Base-by-base conservation (phyloP, 2,888 invertebrate species). In the Crioceris asparagi region DNA sequence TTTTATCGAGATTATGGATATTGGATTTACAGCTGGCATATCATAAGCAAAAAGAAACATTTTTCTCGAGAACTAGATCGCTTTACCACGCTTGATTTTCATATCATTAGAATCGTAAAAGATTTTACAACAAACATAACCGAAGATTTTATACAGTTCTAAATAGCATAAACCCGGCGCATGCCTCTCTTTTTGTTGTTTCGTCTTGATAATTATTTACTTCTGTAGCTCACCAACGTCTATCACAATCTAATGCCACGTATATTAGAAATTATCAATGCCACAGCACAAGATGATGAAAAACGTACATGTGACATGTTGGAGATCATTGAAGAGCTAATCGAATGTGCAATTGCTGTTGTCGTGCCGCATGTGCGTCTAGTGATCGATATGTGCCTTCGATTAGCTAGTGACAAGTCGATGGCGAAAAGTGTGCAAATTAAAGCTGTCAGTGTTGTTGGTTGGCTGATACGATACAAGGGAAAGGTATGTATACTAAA, bases 331-430 rank as follows among this genome's bases (percentile, higher is more conserved):
- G 77, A 80, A 53, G 77, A 76, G 47, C 61, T 80, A 31, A 77
- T 77, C 47, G 77, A 78, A 50, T 70, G 67, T 50, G 74, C 74
- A 43, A 66, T 74, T n/a, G 59, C 65, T 16, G 70, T 78, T 10
- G 62, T 80, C 37, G 68, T 72, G 4, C 76, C 78, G 6, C 75
- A 80, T 51, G 66, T 83, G 3, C 75, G 75, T 53, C 53, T 68
- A 14, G 62, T 83, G 8, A 61, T 82, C 6, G 72, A 76, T 35
- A 73, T 83, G 61, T 81, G 80, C 57, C 63, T 85, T 34, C 69
- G 71, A 49, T 67, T 79, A 14, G 73, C 75, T 8, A 67, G 67
- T 39, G 73, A 78, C 41, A 62, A 62, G 32, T 61, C 69, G 11
- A 61, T 77, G 11, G 73, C 74, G 4, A 73, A 74, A 43, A 65